Conservation (phyloP, 1,140 invertebrate genomes). For the Penaeus vannamei region DNA sequence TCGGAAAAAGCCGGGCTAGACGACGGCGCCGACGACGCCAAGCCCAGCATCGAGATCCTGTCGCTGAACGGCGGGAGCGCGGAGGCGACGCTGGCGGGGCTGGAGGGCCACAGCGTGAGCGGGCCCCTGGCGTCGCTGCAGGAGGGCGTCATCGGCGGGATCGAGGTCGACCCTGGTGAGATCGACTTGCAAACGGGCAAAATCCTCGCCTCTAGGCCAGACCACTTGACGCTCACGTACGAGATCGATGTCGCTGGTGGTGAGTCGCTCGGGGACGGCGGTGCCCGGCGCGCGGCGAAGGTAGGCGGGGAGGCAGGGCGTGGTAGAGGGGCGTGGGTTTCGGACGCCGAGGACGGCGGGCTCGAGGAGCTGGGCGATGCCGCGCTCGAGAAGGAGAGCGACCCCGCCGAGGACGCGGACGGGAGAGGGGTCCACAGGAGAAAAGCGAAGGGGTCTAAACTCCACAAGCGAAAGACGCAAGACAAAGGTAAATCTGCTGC, state of each 20-base stretch:
- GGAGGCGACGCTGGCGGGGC: conserved; percentile 12
- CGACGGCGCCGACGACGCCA: background rate
- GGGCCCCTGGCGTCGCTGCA: conserved; percentile 40
- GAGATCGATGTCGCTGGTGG: conserved; percentile 6
- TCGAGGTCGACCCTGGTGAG: conserved; percentile 18
- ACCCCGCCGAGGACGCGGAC: background rate
- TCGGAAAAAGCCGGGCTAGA: conserved; percentile 35
- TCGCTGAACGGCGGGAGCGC: conserved; percentile 27
- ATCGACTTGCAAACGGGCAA: background rate
- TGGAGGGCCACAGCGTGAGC: background rate
- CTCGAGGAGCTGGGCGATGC: too few species aligned
- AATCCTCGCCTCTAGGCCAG: conserved; percentile 36
- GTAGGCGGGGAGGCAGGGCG: background rate
- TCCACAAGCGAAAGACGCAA: background rate
- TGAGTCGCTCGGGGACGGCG: background rate
- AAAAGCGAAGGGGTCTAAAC: background rate
- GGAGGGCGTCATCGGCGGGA: conserved; percentile 37
- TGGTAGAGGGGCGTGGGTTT: conserved; percentile 27
- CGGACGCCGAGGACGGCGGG: conserved; percentile 22
- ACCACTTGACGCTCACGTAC: conserved; percentile 48
- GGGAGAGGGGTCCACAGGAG: background rate
- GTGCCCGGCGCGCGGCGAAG: background rate
- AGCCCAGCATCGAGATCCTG: conserved; percentile 37
- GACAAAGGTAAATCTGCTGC: background rate
- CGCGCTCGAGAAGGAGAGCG: too few species aligned